These are phyloP conservation scores for Euleptes europaea DNA, from an alignment of 2,113 vertebrate genomes.

Conservation along the genomic window DNA sequence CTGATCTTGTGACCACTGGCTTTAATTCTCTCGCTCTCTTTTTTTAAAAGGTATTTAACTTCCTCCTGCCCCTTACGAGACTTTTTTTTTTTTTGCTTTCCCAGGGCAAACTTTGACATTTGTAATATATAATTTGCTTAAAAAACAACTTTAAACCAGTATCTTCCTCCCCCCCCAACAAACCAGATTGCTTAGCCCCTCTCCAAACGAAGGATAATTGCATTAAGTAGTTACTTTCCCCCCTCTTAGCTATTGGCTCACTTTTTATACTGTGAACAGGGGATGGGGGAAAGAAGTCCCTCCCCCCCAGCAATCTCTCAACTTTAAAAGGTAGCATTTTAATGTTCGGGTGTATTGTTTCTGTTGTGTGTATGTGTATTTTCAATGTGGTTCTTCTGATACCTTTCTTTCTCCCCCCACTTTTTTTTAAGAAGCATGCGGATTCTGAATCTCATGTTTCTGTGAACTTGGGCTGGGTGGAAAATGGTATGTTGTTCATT, in stretches of 20 bases:
- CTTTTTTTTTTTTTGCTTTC: neutral
- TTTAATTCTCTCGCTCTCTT: conserved; percentile 46
- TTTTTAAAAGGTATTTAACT: neutral
- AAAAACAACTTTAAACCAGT: neutral
- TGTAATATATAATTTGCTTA: neutral
- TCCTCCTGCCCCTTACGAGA: no score
- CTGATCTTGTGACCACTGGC: conserved; percentile 78
- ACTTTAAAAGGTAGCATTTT: conserved; percentile 16
- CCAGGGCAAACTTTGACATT: neutral
- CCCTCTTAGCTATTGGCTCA: conserved; percentile 11
- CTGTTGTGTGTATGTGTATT: neutral
- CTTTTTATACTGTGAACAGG: conserved; percentile 67
- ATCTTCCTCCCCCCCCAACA: neutral
- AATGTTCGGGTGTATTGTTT: neutral
- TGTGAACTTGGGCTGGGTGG: neutral
- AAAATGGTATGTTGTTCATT: no score
- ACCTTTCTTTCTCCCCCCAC: neutral
- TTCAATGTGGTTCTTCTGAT: neutral
- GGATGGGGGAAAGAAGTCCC: no score
- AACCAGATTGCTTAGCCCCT: neutral
- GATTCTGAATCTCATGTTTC: neutral
- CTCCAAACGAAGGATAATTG: conserved; percentile 57
- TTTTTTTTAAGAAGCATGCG: neutral
- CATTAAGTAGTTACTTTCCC: conserved; percentile 39
- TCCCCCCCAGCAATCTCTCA: neutral